These are phyloP conservation scores for Pterophyllum scalare DNA, from an alignment of 2,113 vertebrate genomes.

Conservation along the genomic window DNA sequence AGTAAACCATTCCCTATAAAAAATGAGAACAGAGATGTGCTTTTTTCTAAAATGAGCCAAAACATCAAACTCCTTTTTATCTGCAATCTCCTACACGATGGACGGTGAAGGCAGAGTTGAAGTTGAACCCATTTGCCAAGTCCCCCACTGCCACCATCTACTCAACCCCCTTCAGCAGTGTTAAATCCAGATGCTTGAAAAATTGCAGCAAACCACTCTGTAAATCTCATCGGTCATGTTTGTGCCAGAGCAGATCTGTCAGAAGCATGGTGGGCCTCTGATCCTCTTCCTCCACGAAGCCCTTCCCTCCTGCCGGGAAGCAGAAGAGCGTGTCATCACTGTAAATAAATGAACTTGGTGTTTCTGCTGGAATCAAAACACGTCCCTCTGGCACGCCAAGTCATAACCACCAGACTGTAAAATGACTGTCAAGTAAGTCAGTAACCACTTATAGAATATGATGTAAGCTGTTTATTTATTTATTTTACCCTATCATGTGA, in stretches of 20 bases:
- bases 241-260: conserved; percentile 8
- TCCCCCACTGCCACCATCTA: background rate
- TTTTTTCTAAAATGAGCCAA: background rate
- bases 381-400: background rate
- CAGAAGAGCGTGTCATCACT: background rate
- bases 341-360: conserved; percentile 5
- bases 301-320: background rate
- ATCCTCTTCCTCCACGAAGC: background rate
- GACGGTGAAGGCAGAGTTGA: background rate
- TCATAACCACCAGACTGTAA: background rate
- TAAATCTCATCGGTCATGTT: conserved; percentile 5
- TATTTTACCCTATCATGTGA: background rate
- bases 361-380: conserved; percentile 7
- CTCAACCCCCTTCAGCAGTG: conserved; percentile 6
- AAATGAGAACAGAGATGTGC: background rate
- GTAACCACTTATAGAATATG: background rate
- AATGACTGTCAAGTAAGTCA: background rate
- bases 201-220: background rate
- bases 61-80: background rate
- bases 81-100: background rate
- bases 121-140: background rate
- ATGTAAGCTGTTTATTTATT: background rate
- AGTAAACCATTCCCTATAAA: background rate
- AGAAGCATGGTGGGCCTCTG: background rate
- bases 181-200: background rate